These are phyloP conservation scores for Ectropis grisescens DNA, from an alignment of 1,140 invertebrate genomes.

Conservation along the genomic window DNA sequence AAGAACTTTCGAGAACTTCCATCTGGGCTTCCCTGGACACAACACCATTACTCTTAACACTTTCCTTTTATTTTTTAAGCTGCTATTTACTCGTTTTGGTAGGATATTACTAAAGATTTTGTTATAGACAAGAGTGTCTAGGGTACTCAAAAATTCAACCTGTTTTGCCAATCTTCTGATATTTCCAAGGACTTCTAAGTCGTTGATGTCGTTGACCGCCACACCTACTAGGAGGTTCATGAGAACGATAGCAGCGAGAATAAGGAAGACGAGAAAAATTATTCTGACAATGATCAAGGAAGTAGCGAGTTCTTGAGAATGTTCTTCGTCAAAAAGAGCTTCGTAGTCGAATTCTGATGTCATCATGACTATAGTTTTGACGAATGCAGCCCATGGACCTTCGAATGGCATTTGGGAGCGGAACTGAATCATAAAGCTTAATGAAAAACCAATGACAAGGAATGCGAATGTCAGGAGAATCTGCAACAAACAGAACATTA, in stretches of 20 bases:
- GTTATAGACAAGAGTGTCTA: slow-evolving; percentile 53
- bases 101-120: slow-evolving; percentile 36
- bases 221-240: slow-evolving; percentile 76
- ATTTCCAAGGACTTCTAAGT: slow-evolving; percentile 69
- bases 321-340: slow-evolving; percentile 47
- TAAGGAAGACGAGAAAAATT: slow-evolving; percentile 73
- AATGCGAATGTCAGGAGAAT: slow-evolving; percentile 61
- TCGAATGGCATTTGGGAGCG: slow-evolving; percentile 52
- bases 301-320: slow-evolving; percentile 31
- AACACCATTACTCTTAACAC: slow-evolving; percentile 26
- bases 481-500: slow-evolving; percentile 37
- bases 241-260: slow-evolving; percentile 75
- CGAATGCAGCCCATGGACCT: slow-evolving; percentile 56
- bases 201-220: slow-evolving; percentile 75
- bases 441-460: slow-evolving; percentile 68
- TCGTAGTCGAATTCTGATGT: slow-evolving; percentile 71
- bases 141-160: slow-evolving; percentile 55
- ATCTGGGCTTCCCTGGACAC: slow-evolving; percentile 40
- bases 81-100: slow-evolving; percentile 25
- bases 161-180: slow-evolving; percentile 58
- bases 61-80: slow-evolving; percentile 34
- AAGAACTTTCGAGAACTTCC: slow-evolving; percentile 9
- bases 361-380: slow-evolving; percentile 73
- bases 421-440: slow-evolving; percentile 71
- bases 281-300: slow-evolving; percentile 56